These are phyloP conservation scores for Alouatta palliata DNA, from an alignment of 2,113 vertebrate species.

Conservation along the genomic window DNA sequence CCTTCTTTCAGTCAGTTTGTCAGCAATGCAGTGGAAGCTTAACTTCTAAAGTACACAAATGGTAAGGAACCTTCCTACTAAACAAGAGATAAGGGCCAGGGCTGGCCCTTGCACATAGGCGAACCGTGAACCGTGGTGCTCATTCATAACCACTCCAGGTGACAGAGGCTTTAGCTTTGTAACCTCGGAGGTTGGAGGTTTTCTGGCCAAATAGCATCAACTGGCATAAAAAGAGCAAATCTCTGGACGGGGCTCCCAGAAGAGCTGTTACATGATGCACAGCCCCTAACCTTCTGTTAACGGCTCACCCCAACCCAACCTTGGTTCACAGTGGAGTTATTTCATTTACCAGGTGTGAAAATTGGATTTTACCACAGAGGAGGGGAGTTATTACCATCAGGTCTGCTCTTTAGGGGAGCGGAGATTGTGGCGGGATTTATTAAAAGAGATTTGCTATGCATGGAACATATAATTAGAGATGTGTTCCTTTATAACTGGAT, in stretches of 20 bases:
- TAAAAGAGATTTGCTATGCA: slow-evolving; percentile 74
- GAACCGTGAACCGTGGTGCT: background rate
- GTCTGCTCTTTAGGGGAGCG: slow-evolving; percentile 60
- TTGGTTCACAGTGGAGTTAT: slow-evolving; percentile 76
- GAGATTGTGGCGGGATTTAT: slow-evolving; percentile 54
- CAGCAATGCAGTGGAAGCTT: slow-evolving; percentile 47
- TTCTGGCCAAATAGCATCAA: slow-evolving; percentile 71
- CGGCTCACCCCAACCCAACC: slow-evolving; percentile 81
- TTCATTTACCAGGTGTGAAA: slow-evolving; percentile 85
- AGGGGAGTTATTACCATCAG: slow-evolving; percentile 75
- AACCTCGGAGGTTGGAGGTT: slow-evolving; percentile 68
- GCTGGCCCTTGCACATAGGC: background rate
- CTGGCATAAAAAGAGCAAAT: slow-evolving; percentile 79
- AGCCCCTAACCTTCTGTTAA: slow-evolving; percentile 85
- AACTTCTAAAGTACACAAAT: slow-evolving; percentile 44
- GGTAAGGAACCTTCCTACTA: slow-evolving; percentile 12
- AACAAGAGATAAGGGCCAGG: background rate
- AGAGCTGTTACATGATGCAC: slow-evolving; percentile 74
- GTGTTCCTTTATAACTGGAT: slow-evolving; percentile 72
- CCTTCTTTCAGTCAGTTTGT: background rate
- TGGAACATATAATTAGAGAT: slow-evolving; percentile 78
- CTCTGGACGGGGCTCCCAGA: slow-evolving; percentile 79
- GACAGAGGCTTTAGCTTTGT: slow-evolving; percentile 71
- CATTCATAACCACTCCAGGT: slow-evolving; percentile 55
- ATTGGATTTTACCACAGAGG: slow-evolving; percentile 80